Conservation (phyloP, 1,140 invertebrate genomes). For the Sarcophaga bullata region DNA sequence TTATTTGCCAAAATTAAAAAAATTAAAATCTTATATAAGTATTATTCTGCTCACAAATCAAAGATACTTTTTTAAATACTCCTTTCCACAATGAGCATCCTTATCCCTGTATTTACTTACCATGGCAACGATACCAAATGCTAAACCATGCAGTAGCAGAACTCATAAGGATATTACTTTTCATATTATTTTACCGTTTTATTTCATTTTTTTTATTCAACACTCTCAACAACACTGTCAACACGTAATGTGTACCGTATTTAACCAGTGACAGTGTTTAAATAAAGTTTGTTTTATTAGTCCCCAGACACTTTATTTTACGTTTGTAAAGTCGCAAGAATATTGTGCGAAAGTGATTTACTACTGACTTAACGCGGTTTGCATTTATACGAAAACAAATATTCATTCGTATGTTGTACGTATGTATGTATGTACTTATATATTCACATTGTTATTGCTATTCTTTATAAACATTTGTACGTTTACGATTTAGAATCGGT, state of each 20-base stretch:
- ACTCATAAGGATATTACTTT: background rate
- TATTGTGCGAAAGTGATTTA: slow-evolving; percentile 45
- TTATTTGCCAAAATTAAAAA: no score
- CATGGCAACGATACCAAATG: no score
- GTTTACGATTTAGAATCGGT: background rate
- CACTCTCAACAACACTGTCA: slow-evolving; percentile 56
- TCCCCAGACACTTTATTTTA: slow-evolving; percentile 59
- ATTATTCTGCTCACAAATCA: no score
- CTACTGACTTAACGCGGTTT: slow-evolving; percentile 22
- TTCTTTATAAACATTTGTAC: background rate
- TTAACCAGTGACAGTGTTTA: slow-evolving; percentile 10
- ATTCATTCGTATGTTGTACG: no score
- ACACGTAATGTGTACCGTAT: slow-evolving; percentile 53
- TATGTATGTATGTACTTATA: no score
- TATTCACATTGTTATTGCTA: no score
- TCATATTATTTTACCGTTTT: background rate
- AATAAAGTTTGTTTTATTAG: slow-evolving; percentile 59
- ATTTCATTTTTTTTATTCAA: background rate
- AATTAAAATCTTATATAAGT: no score
- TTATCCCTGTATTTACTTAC: background rate
- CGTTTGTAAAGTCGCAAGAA: slow-evolving; percentile 42
- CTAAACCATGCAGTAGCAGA: no score
- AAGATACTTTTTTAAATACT: no score
- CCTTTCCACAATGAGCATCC: background rate
- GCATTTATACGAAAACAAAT: background rate